Conservation (phyloP, 2,888 invertebrate species). For the Pandemis corylana region DNA sequence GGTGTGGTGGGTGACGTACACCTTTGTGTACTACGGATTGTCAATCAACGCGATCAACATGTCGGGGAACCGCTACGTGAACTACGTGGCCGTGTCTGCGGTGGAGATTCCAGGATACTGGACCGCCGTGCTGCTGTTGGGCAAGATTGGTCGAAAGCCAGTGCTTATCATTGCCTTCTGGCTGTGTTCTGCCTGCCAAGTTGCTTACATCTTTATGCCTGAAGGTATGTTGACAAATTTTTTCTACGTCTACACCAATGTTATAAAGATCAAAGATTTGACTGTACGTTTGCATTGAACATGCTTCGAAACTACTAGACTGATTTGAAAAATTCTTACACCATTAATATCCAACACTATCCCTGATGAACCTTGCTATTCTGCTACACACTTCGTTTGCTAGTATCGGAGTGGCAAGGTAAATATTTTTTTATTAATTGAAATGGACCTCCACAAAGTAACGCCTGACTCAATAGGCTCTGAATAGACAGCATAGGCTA, state of each 20-base stretch:
- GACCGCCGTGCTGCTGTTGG: conserved; percentile 83
- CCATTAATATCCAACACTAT: too few species aligned
- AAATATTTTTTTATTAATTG: too few species aligned
- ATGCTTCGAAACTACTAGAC: too few species aligned
- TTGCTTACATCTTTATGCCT: conserved; percentile 83
- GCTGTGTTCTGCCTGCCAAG: conserved; percentile 84
- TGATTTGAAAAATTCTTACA: too few species aligned
- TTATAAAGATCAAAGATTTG: too few species aligned
- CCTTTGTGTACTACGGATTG: conserved; percentile 87
- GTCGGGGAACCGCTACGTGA: conserved; percentile 86
- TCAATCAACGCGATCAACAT: conserved; percentile 86
- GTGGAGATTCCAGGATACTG: conserved; percentile 89
- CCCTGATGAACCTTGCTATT: too few species aligned
- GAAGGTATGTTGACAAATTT: conserved; percentile 60
- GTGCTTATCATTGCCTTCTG: conserved; percentile 84
- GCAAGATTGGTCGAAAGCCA: conserved; percentile 84
- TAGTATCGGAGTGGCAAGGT: too few species aligned
- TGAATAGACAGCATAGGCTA: too few species aligned
- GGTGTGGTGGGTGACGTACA: conserved; percentile 87
- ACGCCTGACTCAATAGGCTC: too few species aligned
- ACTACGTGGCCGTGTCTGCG: conserved; percentile 85
- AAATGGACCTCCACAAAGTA: too few species aligned
- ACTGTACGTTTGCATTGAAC: neutral
- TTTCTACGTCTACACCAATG: neutral
- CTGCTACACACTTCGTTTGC: too few species aligned